phyloP scores from a whole-genome alignment of 1,140 invertebrate genomes.

The Sminthurinus signatus region DNA sequence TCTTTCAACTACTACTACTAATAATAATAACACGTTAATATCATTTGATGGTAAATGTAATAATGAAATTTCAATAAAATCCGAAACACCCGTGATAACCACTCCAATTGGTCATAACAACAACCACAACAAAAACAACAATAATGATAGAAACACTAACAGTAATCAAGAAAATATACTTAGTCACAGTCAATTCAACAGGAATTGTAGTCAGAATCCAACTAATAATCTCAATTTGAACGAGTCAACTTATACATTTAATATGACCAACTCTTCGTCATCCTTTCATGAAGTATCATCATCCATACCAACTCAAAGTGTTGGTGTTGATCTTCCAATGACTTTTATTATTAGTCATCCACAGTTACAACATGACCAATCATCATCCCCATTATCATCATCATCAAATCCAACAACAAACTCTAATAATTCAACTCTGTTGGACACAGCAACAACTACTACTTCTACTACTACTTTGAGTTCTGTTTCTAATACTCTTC shows the following conservation, averaged over 20 bases:
- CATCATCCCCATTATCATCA: not conserved
- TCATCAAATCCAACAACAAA: not conserved
- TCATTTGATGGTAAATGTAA: too few species aligned
- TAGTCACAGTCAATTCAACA: slow-evolving; percentile 11
- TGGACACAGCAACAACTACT: slow-evolving; percentile 15
- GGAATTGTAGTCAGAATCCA: slow-evolving; percentile 12
- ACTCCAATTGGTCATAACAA: too few species aligned
- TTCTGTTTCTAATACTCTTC: not conserved
- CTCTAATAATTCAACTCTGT: too few species aligned
- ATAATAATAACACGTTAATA: too few species aligned
- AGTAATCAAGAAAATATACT: slow-evolving; percentile 14
- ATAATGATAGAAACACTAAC: too few species aligned
- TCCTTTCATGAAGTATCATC: too few species aligned
- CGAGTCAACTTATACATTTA: slow-evolving; percentile 6
- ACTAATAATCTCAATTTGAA: not conserved
- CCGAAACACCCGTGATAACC: too few species aligned
- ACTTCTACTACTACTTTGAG: not conserved
- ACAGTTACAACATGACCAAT: slow-evolving; percentile 3
- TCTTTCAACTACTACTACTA: too few species aligned
- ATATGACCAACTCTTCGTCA: not conserved
- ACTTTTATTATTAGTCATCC: slow-evolving; percentile 8
- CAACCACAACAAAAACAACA: slow-evolving; percentile 6
- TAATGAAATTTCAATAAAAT: too few species aligned
- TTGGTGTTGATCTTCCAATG: not conserved
- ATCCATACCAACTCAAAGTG: too few species aligned